Evolutionary conservation across 2,113 vertebrate species (phyloP), one percentile per base, ranked within the genome.

Genomic region (Cheilinus undulatus): DNA sequence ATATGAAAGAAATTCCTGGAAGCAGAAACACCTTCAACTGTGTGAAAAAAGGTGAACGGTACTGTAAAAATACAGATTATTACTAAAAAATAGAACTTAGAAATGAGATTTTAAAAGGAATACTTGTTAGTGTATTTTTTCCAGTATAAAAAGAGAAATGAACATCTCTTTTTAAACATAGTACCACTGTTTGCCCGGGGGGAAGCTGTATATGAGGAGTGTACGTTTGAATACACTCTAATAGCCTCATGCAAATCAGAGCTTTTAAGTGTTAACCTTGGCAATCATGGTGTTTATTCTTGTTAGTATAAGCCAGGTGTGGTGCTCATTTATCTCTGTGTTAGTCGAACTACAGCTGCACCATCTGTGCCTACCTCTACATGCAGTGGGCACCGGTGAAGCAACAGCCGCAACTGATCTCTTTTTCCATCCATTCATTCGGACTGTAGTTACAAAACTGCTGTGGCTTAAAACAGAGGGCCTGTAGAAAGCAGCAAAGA

Each of bases 231-330:
- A 86, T 88, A 73, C 38, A 84, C 78, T 77, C 57, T 69, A 59
- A 59, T 66, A 75, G 63, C 61, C 48, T 19, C 53, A 91, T 86
- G 87, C 87, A 92, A 90, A 90, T 84, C 30, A 1, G 2, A 69
- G 51, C 48, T 38, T 83, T 69, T 74, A 89, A 88, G 86, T 88
- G 88, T 89, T 80, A 88, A 80, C 81, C 80, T 72, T 68, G 84
- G 67, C 69, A 72, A 76, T 67, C 11, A 6, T 5, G 19, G 10
- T 88, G 89, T 92, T 91, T 86, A 63, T 64, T 86, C 61, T 69
- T 32, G 65, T 73, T 28, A 50, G 65, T 22, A 0, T 60, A 12
- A 64, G 76, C 80, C 88, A 90, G 91, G 89, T 89, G 88, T 27
- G 5, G 60, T 17, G 45, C 45, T 60, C 69, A 77, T 87, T 84